phyloP scores from a whole-genome alignment of 2,888 invertebrate species.

The Mesopsocus fuscifrons region DNA sequence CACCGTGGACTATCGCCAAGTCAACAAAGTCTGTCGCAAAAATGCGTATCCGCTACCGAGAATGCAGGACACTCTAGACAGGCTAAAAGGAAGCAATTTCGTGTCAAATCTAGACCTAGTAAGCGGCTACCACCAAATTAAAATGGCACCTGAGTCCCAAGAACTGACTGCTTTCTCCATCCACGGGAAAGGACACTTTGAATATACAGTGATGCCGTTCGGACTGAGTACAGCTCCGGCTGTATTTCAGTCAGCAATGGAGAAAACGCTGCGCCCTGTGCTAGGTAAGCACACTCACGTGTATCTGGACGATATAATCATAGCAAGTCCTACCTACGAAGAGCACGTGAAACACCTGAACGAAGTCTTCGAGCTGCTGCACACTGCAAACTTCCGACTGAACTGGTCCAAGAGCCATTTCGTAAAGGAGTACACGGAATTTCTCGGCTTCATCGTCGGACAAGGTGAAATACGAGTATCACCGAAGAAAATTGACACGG shows the following conservation, averaged over 20 bases:
- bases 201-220: slow-evolving; percentile 10
- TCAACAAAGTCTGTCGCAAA: slow-evolving; percentile 17
- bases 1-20: slow-evolving; percentile 17
- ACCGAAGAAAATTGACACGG: neutral
- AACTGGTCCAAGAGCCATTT: slow-evolving; percentile 11
- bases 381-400: neutral
- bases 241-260: slow-evolving; percentile 7
- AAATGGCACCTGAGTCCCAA: slow-evolving; percentile 1
- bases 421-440: slow-evolving; percentile 2
- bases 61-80: slow-evolving; percentile 16
- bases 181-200: slow-evolving; percentile 11
- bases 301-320: slow-evolving; percentile 12
- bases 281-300: neutral
- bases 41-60: slow-evolving; percentile 18
- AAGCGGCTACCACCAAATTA: slow-evolving; percentile 8
- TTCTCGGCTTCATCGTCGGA: slow-evolving; percentile 9
- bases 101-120: slow-evolving; percentile 9
- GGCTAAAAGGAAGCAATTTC: slow-evolving; percentile 11
- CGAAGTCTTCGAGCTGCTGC: slow-evolving; percentile 3
- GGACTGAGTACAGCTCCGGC: slow-evolving; percentile 8
- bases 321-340: neutral
- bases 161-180: slow-evolving; percentile 8
- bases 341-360: slow-evolving; percentile 5
- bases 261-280: neutral
- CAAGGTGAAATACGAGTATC: neutral